Conservation (phyloP, 2,797 vertebrate genomes). For the Chiroxiphia lanceolata region DNA sequence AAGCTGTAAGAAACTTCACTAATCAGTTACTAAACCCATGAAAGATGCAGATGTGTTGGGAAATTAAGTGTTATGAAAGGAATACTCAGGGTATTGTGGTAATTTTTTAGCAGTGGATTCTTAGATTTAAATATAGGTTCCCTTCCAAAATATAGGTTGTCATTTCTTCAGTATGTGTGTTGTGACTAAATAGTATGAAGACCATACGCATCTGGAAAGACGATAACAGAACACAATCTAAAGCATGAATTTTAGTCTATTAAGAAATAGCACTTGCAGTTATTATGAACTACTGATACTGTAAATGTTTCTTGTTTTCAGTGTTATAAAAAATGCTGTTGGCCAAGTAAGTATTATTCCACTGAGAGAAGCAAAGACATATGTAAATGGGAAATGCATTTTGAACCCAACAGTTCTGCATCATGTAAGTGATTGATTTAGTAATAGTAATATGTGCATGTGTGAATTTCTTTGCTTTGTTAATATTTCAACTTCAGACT, state of each 20-base stretch:
- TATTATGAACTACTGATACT: not conserved
- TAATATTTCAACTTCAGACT: not conserved
- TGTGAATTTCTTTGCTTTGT: not conserved
- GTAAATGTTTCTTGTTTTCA: conserved; percentile 62
- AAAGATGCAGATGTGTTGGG: not conserved
- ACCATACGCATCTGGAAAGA: not conserved
- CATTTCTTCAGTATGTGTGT: not conserved
- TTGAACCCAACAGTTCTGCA: conserved; percentile 83
- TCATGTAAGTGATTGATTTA: conserved; percentile 82
- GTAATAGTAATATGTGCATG: not conserved
- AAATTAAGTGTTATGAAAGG: not conserved
- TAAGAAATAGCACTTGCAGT: not conserved
- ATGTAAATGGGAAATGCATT: conserved; percentile 88
- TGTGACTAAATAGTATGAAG: not conserved
- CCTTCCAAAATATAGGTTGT: not conserved
- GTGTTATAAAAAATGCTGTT: conserved; percentile 83
- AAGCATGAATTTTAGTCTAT: not conserved
- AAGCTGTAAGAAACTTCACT: not conserved
- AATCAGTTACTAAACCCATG: not conserved
- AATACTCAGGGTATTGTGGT: not conserved
- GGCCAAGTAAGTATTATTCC: conserved; percentile 85
- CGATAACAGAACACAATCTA: not conserved
- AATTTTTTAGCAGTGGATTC: not conserved
- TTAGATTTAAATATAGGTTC: not conserved
- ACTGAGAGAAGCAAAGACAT: conserved; percentile 86